Evolutionary conservation across 2,888 invertebrate genomes (phyloP), one percentile per base, ranked within the genome.

Genomic region (Micoletzkya japonica): DNA sequence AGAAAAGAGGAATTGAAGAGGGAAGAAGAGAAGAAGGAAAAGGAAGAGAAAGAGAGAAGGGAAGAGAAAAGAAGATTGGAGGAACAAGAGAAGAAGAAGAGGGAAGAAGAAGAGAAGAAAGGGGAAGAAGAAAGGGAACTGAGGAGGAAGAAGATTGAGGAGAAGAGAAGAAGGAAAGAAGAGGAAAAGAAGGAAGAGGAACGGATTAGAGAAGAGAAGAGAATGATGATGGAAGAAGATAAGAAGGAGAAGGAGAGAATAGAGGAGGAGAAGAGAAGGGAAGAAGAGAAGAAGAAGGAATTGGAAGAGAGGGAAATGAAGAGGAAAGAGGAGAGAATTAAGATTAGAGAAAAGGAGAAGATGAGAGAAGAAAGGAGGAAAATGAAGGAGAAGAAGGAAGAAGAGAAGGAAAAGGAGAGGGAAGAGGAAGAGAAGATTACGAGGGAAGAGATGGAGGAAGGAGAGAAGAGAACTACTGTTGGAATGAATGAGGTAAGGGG

Each of bases 71-170:
- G 28, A 54, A 49, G 34, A 36, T 34, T 44, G n/a, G 34, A 37
- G 44, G 49, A 56, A 32, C 50, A 56, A 7, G 56, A 49, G 57
- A 64, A 64, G 32, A 50, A 57, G 57, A 63, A 52, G 56, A 70
- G 30, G 26, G 39, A 60, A 30, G 60, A 60, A 36, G 37, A 70
- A 28, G 49, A 36, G 63, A 63, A 49, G n/a, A 4, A 34, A 24
- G 34, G 26, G 49, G 49, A 63, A 26, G 28, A 49, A 34, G 49
- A 60, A 26, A 39, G 44, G 26, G 60, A 63, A 17, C 32, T n/a
- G 37, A 59, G 32, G 37, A 59, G 30, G 37, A 59, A 37, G 24
- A 37, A 59, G 26, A 37, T 14, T 20, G 44, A 44, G 20, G 44
- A 44, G 20, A 44, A 44, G 44, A 44, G 44, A 44, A 44, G 10